phyloP scores from a whole-genome alignment of 2,113 vertebrate species.

The Saccopteryx bilineata region DNA sequence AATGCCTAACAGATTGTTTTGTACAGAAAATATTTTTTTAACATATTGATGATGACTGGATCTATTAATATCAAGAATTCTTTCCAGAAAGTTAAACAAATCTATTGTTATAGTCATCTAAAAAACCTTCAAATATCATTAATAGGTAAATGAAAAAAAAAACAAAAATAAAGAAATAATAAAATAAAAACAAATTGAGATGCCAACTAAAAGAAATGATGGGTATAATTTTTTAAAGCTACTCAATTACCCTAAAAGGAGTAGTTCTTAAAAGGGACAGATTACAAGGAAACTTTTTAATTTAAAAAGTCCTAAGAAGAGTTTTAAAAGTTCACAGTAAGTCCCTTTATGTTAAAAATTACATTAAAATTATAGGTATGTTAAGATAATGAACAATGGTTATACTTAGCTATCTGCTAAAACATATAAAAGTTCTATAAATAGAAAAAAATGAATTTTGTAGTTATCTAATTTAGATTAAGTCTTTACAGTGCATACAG shows the following conservation, averaged over 20 bases:
- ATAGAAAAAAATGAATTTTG: constrained; percentile 25
- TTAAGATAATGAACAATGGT: background rate
- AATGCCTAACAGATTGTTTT: constrained; percentile 45
- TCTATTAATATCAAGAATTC: constrained; percentile 4
- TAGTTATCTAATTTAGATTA: background rate
- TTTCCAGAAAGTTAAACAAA: background rate
- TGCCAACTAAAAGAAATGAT: background rate
- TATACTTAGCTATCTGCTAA: background rate
- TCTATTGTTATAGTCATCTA: background rate
- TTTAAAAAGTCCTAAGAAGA: background rate
- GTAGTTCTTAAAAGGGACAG: background rate
- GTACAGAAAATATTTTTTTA: background rate
- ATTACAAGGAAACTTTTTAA: background rate
- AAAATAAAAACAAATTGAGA: constrained; percentile 23
- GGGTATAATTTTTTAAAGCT: constrained; percentile 2
- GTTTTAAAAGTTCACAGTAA: background rate
- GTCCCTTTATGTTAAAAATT: background rate
- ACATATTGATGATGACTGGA: constrained; percentile 2
- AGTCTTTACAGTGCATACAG: background rate
- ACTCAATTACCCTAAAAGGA: background rate
- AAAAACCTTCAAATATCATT: constrained; percentile 39
- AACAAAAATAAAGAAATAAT: background rate
- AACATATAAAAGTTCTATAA: constrained; percentile 14
- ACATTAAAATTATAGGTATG: background rate
- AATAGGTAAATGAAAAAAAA: constrained; percentile 46